phyloP scores from a whole-genome alignment of 2,113 vertebrate genomes.

The Sisor rabdophorus region DNA sequence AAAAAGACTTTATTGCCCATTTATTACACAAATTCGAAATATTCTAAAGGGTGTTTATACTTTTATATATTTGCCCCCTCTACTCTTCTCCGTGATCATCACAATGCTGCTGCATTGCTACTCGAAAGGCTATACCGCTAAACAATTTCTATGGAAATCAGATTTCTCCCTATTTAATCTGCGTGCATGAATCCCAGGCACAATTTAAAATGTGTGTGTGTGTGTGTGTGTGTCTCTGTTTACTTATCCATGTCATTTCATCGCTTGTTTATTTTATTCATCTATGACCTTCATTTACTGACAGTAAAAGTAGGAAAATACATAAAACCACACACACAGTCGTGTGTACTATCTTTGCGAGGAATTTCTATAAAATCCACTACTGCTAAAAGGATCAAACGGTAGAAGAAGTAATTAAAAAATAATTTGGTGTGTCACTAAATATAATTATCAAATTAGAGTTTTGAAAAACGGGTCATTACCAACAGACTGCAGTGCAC shows the following conservation, averaged over 20 bases:
- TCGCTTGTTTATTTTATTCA: background rate
- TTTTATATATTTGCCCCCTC: background rate
- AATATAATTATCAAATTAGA: constrained; percentile 14
- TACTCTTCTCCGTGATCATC: background rate
- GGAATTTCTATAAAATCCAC: background rate
- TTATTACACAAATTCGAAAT: no score
- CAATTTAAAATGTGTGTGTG: background rate
- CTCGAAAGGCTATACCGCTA: constrained; percentile 11
- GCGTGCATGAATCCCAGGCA: background rate
- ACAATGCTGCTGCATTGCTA: background rate
- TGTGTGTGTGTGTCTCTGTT: background rate
- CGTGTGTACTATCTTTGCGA: background rate
- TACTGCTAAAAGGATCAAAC: background rate
- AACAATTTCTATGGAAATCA: constrained; percentile 32
- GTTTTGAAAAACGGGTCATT: background rate
- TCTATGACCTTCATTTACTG: background rate
- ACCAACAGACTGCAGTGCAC: background rate
- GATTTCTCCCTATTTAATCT: constrained; percentile 38
- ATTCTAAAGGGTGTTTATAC: no score
- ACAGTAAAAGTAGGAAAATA: background rate
- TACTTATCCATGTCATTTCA: background rate
- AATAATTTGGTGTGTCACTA: background rate
- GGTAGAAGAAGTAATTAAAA: no score
- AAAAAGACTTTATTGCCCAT: no score
- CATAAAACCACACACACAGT: background rate